phyloP scores from a whole-genome alignment of 2,888 invertebrate genomes.

The Napeogenes inachia region DNA sequence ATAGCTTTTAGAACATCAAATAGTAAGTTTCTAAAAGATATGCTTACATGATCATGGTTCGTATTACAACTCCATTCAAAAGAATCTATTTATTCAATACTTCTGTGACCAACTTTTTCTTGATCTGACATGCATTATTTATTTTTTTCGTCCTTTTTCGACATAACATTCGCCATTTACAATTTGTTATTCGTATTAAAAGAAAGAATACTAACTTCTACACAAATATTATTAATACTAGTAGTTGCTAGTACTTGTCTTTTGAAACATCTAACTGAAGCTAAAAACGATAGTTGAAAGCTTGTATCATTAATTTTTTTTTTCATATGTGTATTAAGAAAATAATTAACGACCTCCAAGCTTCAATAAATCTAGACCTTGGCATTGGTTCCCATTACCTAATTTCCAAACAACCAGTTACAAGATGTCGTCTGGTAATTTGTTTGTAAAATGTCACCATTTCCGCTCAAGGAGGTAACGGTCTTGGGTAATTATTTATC shows the following conservation, averaged over 20 bases:
- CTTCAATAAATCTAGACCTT: constrained; percentile 38
- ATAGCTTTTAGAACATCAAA: constrained; percentile 27
- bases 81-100: background rate
- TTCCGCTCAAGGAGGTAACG: constrained; percentile 18
- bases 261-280: too few species aligned
- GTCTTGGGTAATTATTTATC: constrained; percentile 11
- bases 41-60: constrained; percentile 25
- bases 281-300: background rate
- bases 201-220: too few species aligned
- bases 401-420: constrained; percentile 29
- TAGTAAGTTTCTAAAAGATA: constrained; percentile 25
- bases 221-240: too few species aligned
- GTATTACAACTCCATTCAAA: constrained; percentile 26
- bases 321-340: too few species aligned
- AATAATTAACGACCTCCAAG: background rate
- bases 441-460: constrained; percentile 17
- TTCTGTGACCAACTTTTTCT: too few species aligned
- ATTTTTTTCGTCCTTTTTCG: too few species aligned
- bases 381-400: constrained; percentile 44
- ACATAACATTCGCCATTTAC: too few species aligned
- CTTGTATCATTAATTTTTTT: too few species aligned
- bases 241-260: too few species aligned
- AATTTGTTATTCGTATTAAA: too few species aligned
- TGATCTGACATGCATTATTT: too few species aligned
- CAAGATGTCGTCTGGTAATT: constrained; percentile 20